Base-by-base conservation (phyloP, 2,888 invertebrate genomes). In the Erebia epiphron region DNA sequence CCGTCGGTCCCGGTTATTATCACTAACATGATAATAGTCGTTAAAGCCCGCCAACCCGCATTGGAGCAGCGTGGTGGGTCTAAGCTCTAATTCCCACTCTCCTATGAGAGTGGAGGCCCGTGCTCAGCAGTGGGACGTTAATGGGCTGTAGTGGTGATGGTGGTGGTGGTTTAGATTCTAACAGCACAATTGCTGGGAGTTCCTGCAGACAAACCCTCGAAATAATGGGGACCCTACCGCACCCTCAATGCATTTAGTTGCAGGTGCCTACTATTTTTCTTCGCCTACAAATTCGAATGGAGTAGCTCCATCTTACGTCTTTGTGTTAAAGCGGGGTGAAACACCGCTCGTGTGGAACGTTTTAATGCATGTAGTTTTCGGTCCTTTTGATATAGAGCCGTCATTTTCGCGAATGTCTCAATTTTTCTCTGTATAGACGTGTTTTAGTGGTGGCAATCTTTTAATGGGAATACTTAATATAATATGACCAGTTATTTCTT, bases 191-290 rank as follows among this genome's bases (percentile, higher is more conserved):
- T 18, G 35, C 16, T 50, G 35, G 64, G 11, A 41, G 9, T 13
- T 16, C 56, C 56, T 57, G n/a, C n/a, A n/a, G 46, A n/a, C 1
- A n/a, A 18, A 21, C 46, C n/a, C 14, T 7, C 3, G 18, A 7
- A 14, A 57, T 9, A 4, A 66, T 67, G 58, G 49, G n/a, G 1
- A 49, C 58, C n/a, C 7, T 49, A 35, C 60, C 65, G 52, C 75
- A 78, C 82, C 83, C 81, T 76, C 80, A 83, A 84, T 91, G 91
- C 91, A 88, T 90, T 90, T 91, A 90, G 86, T 87, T 91, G 91
- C 91, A 91, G 91, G 90, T 91, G 90, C 86, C 85, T 86, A 86
- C 88, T 83, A 91, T 91, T 89, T 90, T 89, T 91, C 90, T 89
- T 87, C 83, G 81, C 85, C 83, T 86, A 86, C 89, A 86, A 88